A percentile compares a stretch with the other conserved stretches of the same genome.
Conservation (phyloP, 2,888 invertebrate species). For the Drosophila histrio region DNA sequence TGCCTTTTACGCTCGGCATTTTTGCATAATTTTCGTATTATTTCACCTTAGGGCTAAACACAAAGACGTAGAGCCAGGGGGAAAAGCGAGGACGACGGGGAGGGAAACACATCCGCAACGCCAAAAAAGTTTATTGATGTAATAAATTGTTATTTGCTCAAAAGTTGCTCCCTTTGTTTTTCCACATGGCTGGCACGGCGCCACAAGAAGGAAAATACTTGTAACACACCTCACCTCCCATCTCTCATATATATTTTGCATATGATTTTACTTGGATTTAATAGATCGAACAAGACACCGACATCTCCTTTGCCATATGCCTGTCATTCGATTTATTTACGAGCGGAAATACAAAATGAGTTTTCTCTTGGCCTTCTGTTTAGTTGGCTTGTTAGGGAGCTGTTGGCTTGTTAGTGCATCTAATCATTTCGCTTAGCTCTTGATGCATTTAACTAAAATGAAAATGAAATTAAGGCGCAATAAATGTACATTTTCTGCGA, state of each 20-base stretch:
- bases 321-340: constrained; percentile 46
- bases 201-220: constrained; percentile 23
- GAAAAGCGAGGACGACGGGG: not conserved
- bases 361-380: constrained; percentile 6
- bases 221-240: constrained; percentile 12
- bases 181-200: constrained; percentile 63
- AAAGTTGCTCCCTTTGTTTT: constrained; percentile 70
- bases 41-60: constrained; percentile 72
- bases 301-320: constrained; percentile 38
- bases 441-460: constrained; percentile 65
- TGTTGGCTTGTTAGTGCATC: constrained; percentile 31
- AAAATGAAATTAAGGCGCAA: constrained; percentile 68
- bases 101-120: constrained; percentile 16
- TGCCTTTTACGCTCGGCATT: constrained; percentile 38
- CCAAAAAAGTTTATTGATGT: constrained; percentile 67
- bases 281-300: constrained; percentile 59
- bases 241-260: constrained; percentile 15
- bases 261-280: constrained; percentile 67
- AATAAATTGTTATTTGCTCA: constrained; percentile 74
- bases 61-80: not conserved
- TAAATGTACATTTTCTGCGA: constrained; percentile 39
- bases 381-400: constrained; percentile 2
- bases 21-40: constrained; percentile 78
- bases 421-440: constrained; percentile 39
- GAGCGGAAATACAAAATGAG: constrained; percentile 31